These are phyloP conservation scores for Struthio camelus DNA, from an alignment of 2,113 vertebrate genomes.

Conservation along the genomic window DNA sequence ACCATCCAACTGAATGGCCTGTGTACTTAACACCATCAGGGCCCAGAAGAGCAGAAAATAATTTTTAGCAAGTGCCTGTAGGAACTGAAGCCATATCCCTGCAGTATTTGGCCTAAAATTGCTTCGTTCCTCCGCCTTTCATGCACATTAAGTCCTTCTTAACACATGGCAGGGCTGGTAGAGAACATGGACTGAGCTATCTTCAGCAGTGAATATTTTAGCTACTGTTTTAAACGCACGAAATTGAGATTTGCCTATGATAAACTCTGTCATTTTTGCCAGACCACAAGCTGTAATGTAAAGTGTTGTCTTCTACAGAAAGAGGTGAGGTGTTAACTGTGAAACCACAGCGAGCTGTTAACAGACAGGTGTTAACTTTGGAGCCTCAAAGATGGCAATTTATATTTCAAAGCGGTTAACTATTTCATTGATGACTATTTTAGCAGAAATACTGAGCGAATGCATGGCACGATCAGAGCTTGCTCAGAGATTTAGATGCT, in stretches of 20 bases:
- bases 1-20: background rate
- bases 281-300: constrained; percentile 6
- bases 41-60: background rate
- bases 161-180: background rate
- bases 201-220: background rate
- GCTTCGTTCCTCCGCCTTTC: background rate
- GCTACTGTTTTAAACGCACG: background rate
- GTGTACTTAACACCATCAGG: background rate
- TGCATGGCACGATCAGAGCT: background rate
- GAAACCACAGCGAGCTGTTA: background rate
- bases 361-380: background rate
- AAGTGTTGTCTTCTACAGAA: constrained; percentile 24
- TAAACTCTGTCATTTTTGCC: background rate
- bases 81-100: background rate
- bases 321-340: constrained; percentile 25
- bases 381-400: background rate
- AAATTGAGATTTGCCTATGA: background rate
- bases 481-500: background rate
- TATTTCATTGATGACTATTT: background rate
- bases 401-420: background rate
- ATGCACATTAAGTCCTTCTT: background rate
- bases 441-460: background rate
- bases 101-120: background rate
- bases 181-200: background rate
- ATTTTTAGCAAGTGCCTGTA: background rate